A percentile compares a stretch with the other conserved stretches of the same genome.
These are phyloP conservation scores for Henricia sp. DNA, from an alignment of 53 echinoderm and acorn worm species.

Conservation along the genomic window DNA sequence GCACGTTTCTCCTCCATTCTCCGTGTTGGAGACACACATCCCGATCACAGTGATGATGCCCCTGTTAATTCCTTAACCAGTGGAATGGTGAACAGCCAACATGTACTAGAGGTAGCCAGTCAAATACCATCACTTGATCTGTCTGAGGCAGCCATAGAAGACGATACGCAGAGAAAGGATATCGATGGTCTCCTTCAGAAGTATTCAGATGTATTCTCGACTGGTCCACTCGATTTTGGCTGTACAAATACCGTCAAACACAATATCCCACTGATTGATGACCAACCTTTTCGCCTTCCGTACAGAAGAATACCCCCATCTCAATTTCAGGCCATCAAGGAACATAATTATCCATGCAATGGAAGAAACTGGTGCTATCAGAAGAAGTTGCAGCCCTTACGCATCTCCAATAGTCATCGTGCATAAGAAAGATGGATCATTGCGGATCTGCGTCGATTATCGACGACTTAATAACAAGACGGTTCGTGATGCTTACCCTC, in stretches of 20 bases:
- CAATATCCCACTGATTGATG: conserved; percentile 31
- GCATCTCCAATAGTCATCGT: conserved; percentile 39
- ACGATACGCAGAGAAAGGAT: conserved; percentile 8
- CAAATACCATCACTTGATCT: conserved; percentile 4
- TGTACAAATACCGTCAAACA: conserved; percentile 25
- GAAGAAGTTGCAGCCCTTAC: conserved; percentile 28
- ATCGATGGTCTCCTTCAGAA: conserved; percentile 22
- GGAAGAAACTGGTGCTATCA: conserved; percentile 36
- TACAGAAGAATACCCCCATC: conserved; percentile 41
- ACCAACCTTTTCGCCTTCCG: conserved; percentile 34
- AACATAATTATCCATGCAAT: conserved; percentile 31
- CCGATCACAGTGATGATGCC: neutral
- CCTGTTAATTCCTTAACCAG: neutral
- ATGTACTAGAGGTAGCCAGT: too few species aligned
- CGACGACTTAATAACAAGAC: conserved; percentile 20
- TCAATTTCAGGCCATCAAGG: conserved; percentile 35
- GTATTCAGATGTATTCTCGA: conserved; percentile 2
- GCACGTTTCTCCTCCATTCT: neutral
- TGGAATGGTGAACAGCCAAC: too few species aligned
- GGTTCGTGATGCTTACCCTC: conserved; percentile 33
- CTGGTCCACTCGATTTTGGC: conserved; percentile 10
- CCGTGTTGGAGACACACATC: neutral
- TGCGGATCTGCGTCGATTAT: conserved; percentile 21
- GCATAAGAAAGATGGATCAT: conserved; percentile 43
- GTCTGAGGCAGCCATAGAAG: neutral